Evolutionary conservation across 2,888 invertebrate genomes (phyloP).

Genomic region (Lottia scabra): DNA sequence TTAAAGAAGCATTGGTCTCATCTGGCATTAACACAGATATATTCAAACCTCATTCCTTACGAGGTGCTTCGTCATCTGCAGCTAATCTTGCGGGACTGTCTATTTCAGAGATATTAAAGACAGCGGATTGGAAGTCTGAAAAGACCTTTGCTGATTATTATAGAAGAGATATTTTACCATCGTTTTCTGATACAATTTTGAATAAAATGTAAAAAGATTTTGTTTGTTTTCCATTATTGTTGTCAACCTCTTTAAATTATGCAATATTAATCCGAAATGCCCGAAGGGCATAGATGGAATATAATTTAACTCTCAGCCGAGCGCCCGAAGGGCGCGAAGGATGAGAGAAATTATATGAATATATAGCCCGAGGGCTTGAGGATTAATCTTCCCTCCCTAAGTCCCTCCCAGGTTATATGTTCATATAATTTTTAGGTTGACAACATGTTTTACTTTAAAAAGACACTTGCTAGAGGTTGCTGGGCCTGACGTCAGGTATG

Average conservation of each 20-base stretch:
- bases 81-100: constrained; percentile 10
- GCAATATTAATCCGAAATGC: neutral
- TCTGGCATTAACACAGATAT: constrained; percentile 6
- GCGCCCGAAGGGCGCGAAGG: neutral
- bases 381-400: neutral
- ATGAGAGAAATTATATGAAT: neutral
- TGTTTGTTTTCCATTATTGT: neutral
- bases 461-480: neutral
- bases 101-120: constrained; percentile 7
- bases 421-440: neutral
- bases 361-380: neutral
- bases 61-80: constrained; percentile 12
- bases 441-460: neutral
- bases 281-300: neutral
- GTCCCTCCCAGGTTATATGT: neutral
- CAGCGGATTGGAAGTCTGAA: constrained; percentile 18
- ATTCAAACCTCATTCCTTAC: constrained; percentile 11
- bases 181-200: neutral
- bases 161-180: constrained; percentile 7
- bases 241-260: neutral
- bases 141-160: constrained; percentile 14
- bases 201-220: neutral
- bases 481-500: neutral
- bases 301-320: neutral
- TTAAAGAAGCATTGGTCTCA: neutral